Base-by-base conservation (phyloP, 2,888 invertebrate genomes). In the Hesperia comma region DNA sequence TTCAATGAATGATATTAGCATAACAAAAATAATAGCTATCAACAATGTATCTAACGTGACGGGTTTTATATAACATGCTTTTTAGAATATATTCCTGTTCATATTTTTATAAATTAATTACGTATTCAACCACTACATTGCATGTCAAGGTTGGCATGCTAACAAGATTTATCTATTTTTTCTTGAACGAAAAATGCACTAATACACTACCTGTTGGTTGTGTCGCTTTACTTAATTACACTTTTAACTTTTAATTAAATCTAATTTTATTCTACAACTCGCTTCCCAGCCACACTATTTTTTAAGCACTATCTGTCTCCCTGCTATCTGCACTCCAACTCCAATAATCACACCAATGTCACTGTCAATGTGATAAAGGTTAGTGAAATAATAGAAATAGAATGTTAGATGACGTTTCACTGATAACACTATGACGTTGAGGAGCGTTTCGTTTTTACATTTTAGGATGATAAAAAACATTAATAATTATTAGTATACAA, bases 71-170 rank as follows among this genome's bases (percentile, higher is more conserved):
- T 63, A 63, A 57, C 51, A 56, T 46, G 37, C n/a, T 56, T 49
- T 46, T 56, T 49, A 37, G 49, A 63, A 57, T 51, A 56, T 49
- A 64, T 64, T 64, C 58, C 46, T 49, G 40, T 53, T 41, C 41
- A 57, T 64, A 56, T 64, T 51, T 41, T 7, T 56, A 55, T 51
- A 55, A 55, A 55, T 63, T 46, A 64, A 64, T 64, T 64, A 64
- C 63, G 63, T 64, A 64, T 64, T 64, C 63, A 53, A 41, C 49
- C 15, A 26, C 49, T 64, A 51, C 21, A 41, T 58, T 64, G 57
- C 57, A 64, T 64, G 63, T 51, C 63, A 63, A 63, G 63, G 63
- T 57, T 63, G 40, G 40, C 10, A 7, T 19, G 6, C 1, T 26
- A 53, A 26, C 21, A 37, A 6, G 10, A 12, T 51, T 10, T n/a